A percentile compares a stretch with the other conserved stretches of the same genome.
Conservation (phyloP, 1,140 invertebrate species). For the Drosophila ohnishii region DNA sequence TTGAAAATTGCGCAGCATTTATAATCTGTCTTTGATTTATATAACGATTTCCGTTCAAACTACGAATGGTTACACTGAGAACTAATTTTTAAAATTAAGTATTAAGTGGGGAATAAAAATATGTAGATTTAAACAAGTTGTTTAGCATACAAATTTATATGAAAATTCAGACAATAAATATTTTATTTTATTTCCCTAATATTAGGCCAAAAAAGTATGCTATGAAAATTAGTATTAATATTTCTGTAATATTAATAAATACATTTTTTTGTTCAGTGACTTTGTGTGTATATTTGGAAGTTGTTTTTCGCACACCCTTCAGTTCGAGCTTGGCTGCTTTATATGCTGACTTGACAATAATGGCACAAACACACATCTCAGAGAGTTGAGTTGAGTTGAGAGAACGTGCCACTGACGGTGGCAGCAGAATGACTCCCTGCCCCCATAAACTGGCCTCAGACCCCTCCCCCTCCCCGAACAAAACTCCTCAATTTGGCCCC, state of each 20-base stretch:
- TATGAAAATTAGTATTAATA: not conserved
- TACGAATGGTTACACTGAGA: slow-evolving; percentile 32
- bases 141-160: too few relatives aligned
- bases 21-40: slow-evolving; percentile 81
- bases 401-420: slow-evolving; percentile 39
- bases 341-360: slow-evolving; percentile 81
- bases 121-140: too few relatives aligned
- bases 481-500: slow-evolving; percentile 31
- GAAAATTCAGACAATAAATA: not conserved
- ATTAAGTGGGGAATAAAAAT: not conserved
- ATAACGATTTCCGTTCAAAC: slow-evolving; percentile 79
- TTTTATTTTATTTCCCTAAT: not conserved
- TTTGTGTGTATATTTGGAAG: not conserved
- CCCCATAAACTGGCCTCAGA: slow-evolving; percentile 13
- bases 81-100: not conserved
- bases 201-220: not conserved
- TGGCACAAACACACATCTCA: slow-evolving; percentile 55
- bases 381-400: slow-evolving; percentile 27
- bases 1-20: slow-evolving; percentile 78
- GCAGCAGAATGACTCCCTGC: slow-evolving; percentile 10
- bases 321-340: slow-evolving; percentile 42
- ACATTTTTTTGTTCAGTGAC: not conserved
- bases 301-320: slow-evolving; percentile 28
- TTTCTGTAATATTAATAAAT: not conserved
- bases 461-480: not conserved